Percentiles rank a stretch among this genome's conserved stretches.
These are phyloP conservation scores for Bos indicus DNA, from an alignment of 2,113 vertebrate genomes.

Conservation along the genomic window DNA sequence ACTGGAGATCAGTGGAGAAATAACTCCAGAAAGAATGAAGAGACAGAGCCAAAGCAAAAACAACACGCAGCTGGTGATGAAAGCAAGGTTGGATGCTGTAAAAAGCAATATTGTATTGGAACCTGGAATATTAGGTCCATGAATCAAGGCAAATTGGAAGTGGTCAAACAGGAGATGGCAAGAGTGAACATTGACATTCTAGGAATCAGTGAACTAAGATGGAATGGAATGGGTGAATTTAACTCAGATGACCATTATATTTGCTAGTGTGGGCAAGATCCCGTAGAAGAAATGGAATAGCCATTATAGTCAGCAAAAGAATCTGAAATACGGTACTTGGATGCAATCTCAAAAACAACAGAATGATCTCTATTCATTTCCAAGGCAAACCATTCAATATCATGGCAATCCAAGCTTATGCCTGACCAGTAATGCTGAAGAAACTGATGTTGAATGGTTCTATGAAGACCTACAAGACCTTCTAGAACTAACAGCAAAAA, in stretches of 20 bases:
- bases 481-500: not conserved
- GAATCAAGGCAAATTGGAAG: not conserved
- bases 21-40: not conserved
- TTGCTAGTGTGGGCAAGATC: not conserved
- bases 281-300: not conserved
- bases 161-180: not conserved
- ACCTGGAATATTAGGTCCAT: not conserved
- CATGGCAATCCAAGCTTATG: not conserved
- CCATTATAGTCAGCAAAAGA: not conserved
- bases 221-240: not conserved
- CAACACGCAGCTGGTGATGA: not conserved
- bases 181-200: not conserved
- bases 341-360: not conserved
- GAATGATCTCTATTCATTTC: not conserved
- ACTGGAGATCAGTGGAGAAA: not conserved
- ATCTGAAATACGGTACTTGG: not conserved
- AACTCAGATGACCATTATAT: not conserved
- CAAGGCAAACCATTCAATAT: not conserved
- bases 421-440: not conserved
- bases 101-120: not conserved
- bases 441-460: not conserved
- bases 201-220: not conserved
- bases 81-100: not conserved
- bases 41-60: not conserved
- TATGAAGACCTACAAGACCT: not conserved